phyloP scores from a whole-genome alignment of 2,113 vertebrate genomes.

The Cervus canadensis region DNA sequence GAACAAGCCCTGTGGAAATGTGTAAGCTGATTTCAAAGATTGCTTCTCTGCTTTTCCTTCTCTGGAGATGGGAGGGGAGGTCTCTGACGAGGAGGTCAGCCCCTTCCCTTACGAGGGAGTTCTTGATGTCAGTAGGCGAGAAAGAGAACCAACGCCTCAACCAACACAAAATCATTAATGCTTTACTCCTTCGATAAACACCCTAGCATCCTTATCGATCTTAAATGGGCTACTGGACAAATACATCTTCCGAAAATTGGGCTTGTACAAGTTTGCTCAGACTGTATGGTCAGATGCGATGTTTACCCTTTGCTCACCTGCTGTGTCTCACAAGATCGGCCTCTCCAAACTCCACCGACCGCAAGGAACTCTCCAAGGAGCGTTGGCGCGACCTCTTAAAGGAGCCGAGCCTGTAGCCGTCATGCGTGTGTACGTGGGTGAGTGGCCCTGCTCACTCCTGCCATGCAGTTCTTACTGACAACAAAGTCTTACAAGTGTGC shows the following conservation, averaged over 20 bases:
- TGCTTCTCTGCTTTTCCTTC: too few species aligned
- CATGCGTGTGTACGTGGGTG: background rate
- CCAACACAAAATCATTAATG: constrained; percentile 17
- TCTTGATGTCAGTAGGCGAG: background rate
- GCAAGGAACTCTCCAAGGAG: too few species aligned
- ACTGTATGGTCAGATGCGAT: background rate
- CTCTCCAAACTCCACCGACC: background rate
- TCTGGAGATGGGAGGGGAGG: background rate
- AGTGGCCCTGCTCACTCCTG: background rate
- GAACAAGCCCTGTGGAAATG: fast-evolving
- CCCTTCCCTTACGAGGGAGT: background rate
- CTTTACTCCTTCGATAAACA: constrained; percentile 1
- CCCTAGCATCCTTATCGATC: background rate
- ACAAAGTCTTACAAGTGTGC: background rate
- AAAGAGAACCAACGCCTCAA: background rate
- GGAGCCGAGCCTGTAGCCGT: background rate
- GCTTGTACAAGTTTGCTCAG: background rate
- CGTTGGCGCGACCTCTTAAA: background rate
- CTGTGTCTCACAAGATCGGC: background rate
- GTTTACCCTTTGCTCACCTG: background rate
- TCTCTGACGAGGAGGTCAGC: background rate
- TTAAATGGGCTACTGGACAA: background rate
- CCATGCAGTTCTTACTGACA: background rate
- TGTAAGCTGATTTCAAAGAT: background rate
- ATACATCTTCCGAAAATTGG: background rate